Percentiles rank a stretch among this genome's conserved stretches.
Conservation (phyloP, 64 coral and sea anemone genomes). For the Porites lutea region DNA sequence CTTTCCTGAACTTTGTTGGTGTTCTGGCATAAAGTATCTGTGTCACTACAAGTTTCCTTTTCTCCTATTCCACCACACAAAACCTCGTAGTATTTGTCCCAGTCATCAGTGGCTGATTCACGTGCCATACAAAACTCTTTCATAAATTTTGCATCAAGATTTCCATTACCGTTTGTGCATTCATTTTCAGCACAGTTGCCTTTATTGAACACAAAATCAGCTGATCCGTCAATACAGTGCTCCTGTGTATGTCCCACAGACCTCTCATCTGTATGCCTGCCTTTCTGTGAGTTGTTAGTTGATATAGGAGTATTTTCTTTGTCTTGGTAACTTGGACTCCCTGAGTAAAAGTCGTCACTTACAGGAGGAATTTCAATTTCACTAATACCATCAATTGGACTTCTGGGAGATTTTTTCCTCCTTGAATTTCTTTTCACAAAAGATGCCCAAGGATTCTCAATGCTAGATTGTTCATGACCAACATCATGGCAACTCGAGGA, state of each 20-base stretch:
- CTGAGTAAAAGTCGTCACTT: background rate
- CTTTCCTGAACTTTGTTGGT: background rate
- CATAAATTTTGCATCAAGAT: conserved; percentile 70
- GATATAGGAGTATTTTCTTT: background rate
- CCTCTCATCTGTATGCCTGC: background rate
- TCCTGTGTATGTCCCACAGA: background rate
- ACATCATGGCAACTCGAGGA: background rate
- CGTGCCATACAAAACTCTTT: conserved; percentile 77
- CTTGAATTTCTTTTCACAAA: conserved; percentile 6
- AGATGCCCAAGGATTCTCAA: conserved; percentile 18
- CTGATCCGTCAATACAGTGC: background rate
- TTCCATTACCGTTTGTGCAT: background rate
- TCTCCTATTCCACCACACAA: background rate
- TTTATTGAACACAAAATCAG: background rate
- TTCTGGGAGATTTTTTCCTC: background rate
- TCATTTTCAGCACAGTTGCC: background rate
- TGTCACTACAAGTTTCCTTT: background rate
- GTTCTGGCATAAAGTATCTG: background rate
- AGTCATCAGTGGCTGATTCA: conserved; percentile 75
- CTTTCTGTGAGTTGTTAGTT: background rate
- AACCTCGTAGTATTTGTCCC: conserved; percentile 82
- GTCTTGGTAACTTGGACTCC: background rate
- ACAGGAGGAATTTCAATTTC: conserved; percentile 21
- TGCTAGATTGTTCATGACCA: background rate
- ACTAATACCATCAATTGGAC: conserved; percentile 28